Evolutionary conservation across 2,797 vertebrate genomes (phyloP).

Genomic region (Amniataba percoides): DNA sequence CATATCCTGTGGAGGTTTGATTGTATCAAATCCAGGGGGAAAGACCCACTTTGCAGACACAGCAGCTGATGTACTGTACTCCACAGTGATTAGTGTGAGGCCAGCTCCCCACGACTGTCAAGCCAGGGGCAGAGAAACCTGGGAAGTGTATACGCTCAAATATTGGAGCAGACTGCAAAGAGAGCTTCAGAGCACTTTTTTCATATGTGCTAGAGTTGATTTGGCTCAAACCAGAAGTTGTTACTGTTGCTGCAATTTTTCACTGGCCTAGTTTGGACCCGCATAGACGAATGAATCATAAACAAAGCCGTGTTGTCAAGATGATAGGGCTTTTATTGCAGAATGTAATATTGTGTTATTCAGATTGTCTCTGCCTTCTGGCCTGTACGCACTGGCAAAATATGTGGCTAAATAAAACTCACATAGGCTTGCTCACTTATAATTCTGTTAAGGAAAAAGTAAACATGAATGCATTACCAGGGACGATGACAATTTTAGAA

Average conservation of each 20-base stretch:
- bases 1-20: constrained; percentile 56
- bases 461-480: constrained; percentile 33
- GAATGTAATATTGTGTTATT: constrained; percentile 32
- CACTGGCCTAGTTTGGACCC: constrained; percentile 42
- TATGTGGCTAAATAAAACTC: constrained; percentile 43
- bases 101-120: constrained; percentile 48
- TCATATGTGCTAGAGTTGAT: constrained; percentile 34
- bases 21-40: constrained; percentile 59
- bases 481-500: constrained; percentile 8
- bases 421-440: constrained; percentile 20
- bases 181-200: constrained; percentile 52
- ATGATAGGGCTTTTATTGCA: constrained; percentile 43
- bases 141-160: constrained; percentile 38
- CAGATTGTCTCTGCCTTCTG: constrained; percentile 46
- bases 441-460: constrained; percentile 34
- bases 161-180: constrained; percentile 57
- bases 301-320: constrained; percentile 46
- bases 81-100: constrained; percentile 70
- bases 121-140: constrained; percentile 45
- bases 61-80: constrained; percentile 72
- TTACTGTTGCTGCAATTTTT: constrained; percentile 36
- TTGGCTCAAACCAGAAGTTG: constrained; percentile 50
- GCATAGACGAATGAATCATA: constrained; percentile 30
- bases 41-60: constrained; percentile 68
- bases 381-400: constrained; percentile 5